Percentiles rank a stretch among this genome's conserved stretches.
Evolutionary conservation across 2,797 vertebrate genomes (phyloP).

Genomic region (Micromesistius poutassou): DNA sequence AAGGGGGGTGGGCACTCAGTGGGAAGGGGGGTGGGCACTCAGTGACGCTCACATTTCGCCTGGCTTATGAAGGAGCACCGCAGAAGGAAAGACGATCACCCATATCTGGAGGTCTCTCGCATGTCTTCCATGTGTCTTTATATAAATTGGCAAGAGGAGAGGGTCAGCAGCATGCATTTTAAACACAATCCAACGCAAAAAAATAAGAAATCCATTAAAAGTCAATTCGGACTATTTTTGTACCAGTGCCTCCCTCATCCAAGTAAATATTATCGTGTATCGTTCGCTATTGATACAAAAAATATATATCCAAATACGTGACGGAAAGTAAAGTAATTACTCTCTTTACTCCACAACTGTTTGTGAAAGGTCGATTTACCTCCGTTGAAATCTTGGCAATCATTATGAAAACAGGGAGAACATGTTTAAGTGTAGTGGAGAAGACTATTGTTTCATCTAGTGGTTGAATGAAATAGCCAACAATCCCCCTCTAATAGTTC

Average conservation of each 20-base stretch:
- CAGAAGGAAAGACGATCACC: constrained; percentile 61
- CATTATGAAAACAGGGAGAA: not conserved
- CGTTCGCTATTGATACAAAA: not conserved
- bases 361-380: not conserved
- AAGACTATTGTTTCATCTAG: constrained; percentile 77
- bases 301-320: not conserved
- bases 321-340: not conserved
- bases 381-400: not conserved
- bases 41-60: constrained; percentile 62
- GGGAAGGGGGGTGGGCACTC: constrained; percentile 37
- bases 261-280: too few species aligned
- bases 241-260: too few species aligned
- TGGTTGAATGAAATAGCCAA: constrained; percentile 63
- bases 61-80: constrained; percentile 36
- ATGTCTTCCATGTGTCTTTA: too few species aligned
- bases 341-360: not conserved
- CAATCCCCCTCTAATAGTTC: constrained; percentile 56
- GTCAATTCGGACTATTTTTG: too few species aligned
- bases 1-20: constrained; percentile 42
- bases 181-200: too few species aligned
- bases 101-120: constrained; percentile 10
- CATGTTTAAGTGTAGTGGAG: constrained; percentile 4
- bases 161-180: too few species aligned
- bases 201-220: too few species aligned
- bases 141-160: too few species aligned